Evolutionary conservation across 2,888 invertebrate species (phyloP), one percentile per base, ranked within the genome.

Genomic region (Slavum lentiscoides): DNA sequence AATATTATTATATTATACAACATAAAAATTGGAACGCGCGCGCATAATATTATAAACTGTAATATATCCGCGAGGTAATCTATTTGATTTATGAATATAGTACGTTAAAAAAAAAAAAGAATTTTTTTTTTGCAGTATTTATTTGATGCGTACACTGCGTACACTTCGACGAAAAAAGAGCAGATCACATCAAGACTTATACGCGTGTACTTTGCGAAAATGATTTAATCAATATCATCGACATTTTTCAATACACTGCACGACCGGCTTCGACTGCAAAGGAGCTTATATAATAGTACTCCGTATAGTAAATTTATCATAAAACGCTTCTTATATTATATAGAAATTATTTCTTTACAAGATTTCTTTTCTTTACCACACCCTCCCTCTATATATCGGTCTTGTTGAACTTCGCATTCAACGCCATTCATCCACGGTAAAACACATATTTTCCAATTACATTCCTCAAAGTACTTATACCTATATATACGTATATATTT

Each of bases 171-270:
- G 19, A 19, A 19, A 19, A 19, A 19, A 67, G 67, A 75, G 58
- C 43, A 75, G 75, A 75, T 75, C 67, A 67, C 59, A 75, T 75
- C 58, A 2, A 58, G 75, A 67, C 75, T 75, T 67, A 67, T 67
- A 4, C 4, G 30, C 30, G 75, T 67, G 75, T 67, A 67, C 75
- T 39, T 67, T 21, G 23, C 58, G 23, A 64, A 75, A 59, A 75
- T 75, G 43, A 59, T 67, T 75, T 59, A 75, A 75, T 75, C 66
- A 59, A 67, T 75, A 75, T 67, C 39, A 37, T 55, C 37, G 23
- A 55, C 39, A 66, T 74, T 66, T 39, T 74, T 74, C 64, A 74
- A 55, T 66, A 55, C 6, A 21, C 37, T 7, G 5, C 66, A n/a
- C 11, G 30, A 2, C 30, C 30, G 30, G 30, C 19, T 23, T 55